Evolutionary conservation across 53 echinoderm and acorn worm genomes (phyloP), one percentile per base, ranked within the genome.

Genomic region (Antedon mediterranea): DNA sequence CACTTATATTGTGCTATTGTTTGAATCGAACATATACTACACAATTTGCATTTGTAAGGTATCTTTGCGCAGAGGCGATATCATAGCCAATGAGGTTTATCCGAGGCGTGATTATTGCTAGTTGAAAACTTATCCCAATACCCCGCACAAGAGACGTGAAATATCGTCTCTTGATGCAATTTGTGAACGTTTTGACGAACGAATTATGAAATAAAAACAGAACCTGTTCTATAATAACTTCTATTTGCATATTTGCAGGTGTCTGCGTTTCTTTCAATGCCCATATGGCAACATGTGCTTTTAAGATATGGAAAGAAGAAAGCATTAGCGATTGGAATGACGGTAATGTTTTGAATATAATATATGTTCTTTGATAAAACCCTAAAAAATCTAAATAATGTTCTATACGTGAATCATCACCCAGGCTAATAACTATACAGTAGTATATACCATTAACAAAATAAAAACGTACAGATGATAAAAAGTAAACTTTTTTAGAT

Each of bases 201-300:
- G 57, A 8, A 57, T 57, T 3, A 57, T 11, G 2, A 11, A 15
- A 11, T 57, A 57, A 57, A 57, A 57, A 15, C 20, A 6, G 20
- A 18, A 57, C 4, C 37, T 37, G 37, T 37, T 37, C 11, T 6
- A 37, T 6, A 6, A 37, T 37, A 37, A 6, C 37, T 37, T 37
- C 37, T 37, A 6, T 37, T 37, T 11, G 11, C 11, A 72, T 75
- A 29, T 1, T 76, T 41, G 23, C 84, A 97, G 97, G 43, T 85
- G 1, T 87, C 85, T 29, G 97, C 90, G 4, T 97, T 97, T 33
- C 28, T 88, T 15, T 71, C 87, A 34, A 80, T 97, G 85, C 97
- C 97, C 15, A 6, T 90, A 0, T 97, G 97, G 97, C 80, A 88
- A n/a, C 33, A 71, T 4, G 84, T 92, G 32, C 37, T 90, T 23